Evolutionary conservation across 2,113 vertebrate genomes (phyloP).

Genomic region (Lepidothrix coronata): DNA sequence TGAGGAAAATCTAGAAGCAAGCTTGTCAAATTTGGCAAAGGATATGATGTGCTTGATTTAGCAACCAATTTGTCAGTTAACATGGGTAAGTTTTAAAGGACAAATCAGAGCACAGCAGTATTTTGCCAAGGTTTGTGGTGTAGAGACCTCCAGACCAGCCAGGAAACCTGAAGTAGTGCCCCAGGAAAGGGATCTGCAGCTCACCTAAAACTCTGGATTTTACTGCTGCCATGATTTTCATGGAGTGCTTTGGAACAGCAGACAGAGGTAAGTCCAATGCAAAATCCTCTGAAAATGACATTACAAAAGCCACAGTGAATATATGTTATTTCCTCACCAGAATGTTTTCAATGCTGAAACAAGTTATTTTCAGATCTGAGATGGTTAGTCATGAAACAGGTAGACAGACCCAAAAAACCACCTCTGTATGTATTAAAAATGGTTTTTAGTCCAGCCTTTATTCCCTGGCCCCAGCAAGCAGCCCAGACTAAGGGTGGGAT

Average conservation of each 20-base stretch:
- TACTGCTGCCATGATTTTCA: not conserved
- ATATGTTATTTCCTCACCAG: not conserved
- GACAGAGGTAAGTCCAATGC: not conserved
- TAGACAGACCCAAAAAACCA: not conserved
- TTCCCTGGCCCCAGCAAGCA: not conserved
- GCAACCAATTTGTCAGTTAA: not conserved
- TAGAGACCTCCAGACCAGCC: not conserved
- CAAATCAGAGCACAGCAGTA: not conserved
- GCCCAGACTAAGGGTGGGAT: not conserved
- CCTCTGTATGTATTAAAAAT: not conserved
- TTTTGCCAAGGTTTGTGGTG: not conserved
- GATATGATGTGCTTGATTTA: not conserved
- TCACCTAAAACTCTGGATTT: not conserved
- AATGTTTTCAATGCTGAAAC: not conserved
- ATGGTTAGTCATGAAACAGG: not conserved
- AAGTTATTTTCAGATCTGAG: not conserved
- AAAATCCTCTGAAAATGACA: not conserved
- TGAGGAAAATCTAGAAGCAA: not conserved
- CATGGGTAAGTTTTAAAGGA: not conserved
- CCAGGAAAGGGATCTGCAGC: not conserved
- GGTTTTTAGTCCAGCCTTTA: not conserved
- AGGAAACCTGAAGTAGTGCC: not conserved
- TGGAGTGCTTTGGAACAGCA: not conserved
- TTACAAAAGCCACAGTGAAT: not conserved
- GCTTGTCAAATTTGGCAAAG: not conserved